Evolutionary conservation across 2,888 invertebrate species (phyloP), one percentile per base, ranked within the genome.

Genomic region (Drosophila fulvimacula): DNA sequence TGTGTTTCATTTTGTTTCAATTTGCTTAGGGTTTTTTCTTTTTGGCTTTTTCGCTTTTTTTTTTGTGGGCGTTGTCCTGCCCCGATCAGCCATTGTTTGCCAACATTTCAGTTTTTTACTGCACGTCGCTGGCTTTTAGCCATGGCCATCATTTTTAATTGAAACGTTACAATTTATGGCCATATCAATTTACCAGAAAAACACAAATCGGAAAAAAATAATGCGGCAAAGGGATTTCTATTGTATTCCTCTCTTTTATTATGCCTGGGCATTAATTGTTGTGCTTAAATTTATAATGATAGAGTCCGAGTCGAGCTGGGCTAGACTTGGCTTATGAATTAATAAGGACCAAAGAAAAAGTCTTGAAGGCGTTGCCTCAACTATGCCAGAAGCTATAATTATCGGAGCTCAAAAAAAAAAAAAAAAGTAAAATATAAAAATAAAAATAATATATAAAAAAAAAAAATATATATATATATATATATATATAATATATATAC

Each of bases 1-100:
- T 24, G 48, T 56, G 60, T 71, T 76, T 81, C 79, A 76, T 84
- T 81, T 87, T 84, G 84, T 87, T 81, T 83, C 87, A 87, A 87
- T 83, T 83, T 83, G 87, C 76, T 82, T 84, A 70, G 74, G 59
- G 7, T 30, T 71, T 62, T 77, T 27, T 7, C 7, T 30, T 30
- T 30, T 30, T 30, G 6, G 6, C 27, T 30, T 30, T 30, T 30
- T 27, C 7, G 6, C 0, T 27, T 27, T 7, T 27, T 6, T 27
- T 6, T 27, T 30, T 30, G 1, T 6, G 85, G 83, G 76, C 88
- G 88, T 84, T 84, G 71, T 60, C 49, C 30, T 5, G 32, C 10
- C 34, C 46, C 51, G 17, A 24, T 51, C 59, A 24, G 19, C 39
- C 10, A 57, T 46, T 68, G 73, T 72, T 80, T 69, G 73, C 49